Conservation (phyloP, 2,888 invertebrate species). For the Melinaea menophilus region DNA sequence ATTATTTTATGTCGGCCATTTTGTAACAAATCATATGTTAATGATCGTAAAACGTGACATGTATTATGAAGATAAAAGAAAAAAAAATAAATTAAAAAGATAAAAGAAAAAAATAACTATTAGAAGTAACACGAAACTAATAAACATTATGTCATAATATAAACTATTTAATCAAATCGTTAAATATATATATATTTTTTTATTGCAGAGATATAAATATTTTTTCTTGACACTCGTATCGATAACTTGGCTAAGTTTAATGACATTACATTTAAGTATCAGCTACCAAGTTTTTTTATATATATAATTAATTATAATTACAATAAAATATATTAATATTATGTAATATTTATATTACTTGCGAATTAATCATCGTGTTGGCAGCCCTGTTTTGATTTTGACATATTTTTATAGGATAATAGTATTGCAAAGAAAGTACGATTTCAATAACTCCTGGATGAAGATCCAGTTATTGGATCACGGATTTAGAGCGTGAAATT, state of each 20-base stretch:
- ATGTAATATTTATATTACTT: not conserved
- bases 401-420: constrained; percentile 48
- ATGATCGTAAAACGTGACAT: too few relatives aligned
- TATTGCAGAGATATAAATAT: constrained; percentile 29
- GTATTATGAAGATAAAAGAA: not conserved
- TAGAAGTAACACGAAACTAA: constrained; percentile 15
- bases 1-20: too few relatives aligned
- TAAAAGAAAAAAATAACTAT: constrained; percentile 10
- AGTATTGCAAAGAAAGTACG: constrained; percentile 42
- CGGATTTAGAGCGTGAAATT: constrained; percentile 74
- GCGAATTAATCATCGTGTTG: not conserved
- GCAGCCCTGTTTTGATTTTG: constrained; percentile 52
- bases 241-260: constrained; percentile 29
- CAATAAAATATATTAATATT: too few relatives aligned
- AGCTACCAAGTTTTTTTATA: too few relatives aligned
- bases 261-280: constrained; percentile 19
- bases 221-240: constrained; percentile 23
- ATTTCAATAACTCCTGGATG: constrained; percentile 40
- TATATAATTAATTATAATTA: too few relatives aligned
- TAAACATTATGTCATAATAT: constrained; percentile 29
- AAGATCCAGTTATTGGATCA: constrained; percentile 64
- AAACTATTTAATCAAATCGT: constrained; percentile 29
- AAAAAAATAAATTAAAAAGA: not conserved
- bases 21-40: too few relatives aligned
- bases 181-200: constrained; percentile 26